Evolutionary conservation across 2,113 vertebrate species (phyloP), one percentile per base, ranked within the genome.

Genomic region (Ginglymostoma cirratum): DNA sequence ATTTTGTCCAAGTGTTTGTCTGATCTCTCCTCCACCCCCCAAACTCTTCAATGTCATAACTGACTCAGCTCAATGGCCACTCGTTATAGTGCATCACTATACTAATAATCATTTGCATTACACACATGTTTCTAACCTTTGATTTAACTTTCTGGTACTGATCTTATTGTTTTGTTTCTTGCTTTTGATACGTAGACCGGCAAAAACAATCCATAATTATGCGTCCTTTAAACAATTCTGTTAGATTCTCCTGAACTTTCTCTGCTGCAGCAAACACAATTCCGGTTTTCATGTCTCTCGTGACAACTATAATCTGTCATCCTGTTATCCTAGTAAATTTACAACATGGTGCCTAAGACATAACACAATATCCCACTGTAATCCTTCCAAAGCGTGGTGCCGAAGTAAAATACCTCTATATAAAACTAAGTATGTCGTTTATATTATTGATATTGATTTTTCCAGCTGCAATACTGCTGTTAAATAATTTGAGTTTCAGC

Each of bases 381-480:
- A 30, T n/a, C 23, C 34, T 65, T n/a, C 34, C 7, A 12, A 23
- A 38, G 61, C 61, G 34, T 19, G 5, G 14, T 21, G 8, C 61
- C 42, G 34, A 93, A 42, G 45, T 21, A 66, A 65, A 90, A n/a
- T 67, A 93, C 6, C 87, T 92, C 30, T 65, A 93, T 66, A n/a
- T 23, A 66, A 67, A 92, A 66, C 17, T 61, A 34, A 66, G 61
- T n/a, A n/a, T 65, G 55, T 23, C 34, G 4, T 34, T 38, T 38
- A 34, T 93, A 38, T 66, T 55, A 34, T 92, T n/a, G 5, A 65
- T 34, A 66, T 67, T 93, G 89, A 93, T 93, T 93, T 92, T 66
- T n/a, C 89, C 89, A 93, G 38, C 89, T 93, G 89, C 89, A 93
- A 66, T 93, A 61, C 61, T 67, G 89, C 61, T 66, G 61, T 93